These are phyloP conservation scores for Cinara cedri DNA, from an alignment of 2,888 invertebrate genomes.

Conservation along the genomic window DNA sequence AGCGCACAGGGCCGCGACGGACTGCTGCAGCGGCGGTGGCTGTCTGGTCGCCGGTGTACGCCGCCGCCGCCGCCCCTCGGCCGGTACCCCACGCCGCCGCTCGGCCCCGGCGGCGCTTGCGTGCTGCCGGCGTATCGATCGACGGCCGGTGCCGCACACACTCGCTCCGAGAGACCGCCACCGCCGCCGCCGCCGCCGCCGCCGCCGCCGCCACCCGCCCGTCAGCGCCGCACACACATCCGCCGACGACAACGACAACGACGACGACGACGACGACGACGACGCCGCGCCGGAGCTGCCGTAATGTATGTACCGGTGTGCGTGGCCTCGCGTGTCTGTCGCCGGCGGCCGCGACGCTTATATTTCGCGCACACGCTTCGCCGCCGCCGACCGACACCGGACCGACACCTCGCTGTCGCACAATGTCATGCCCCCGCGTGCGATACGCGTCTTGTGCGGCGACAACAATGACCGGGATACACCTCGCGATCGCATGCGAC, in stretches of 20 bases:
- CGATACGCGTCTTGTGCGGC: neutral
- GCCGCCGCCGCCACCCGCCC: neutral
- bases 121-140: slow-evolving; percentile 48
- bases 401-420: neutral
- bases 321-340: slow-evolving; percentile 52
- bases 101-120: slow-evolving; percentile 52
- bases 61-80: slow-evolving; percentile 16
- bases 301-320: slow-evolving; percentile 53
- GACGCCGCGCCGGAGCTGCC: slow-evolving; percentile 24
- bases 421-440: neutral
- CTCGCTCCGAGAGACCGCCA: neutral
- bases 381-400: no score
- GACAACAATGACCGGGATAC: neutral
- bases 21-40: slow-evolving; percentile 49
- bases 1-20: slow-evolving; percentile 52
- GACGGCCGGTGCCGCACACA: slow-evolving; percentile 23
- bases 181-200: no score
- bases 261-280: no score
- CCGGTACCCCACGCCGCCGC: neutral
- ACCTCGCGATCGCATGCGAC: no score
- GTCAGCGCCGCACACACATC: no score
- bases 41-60: slow-evolving; percentile 48
- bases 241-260: no score
- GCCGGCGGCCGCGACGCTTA: neutral
- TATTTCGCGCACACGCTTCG: neutral